A percentile compares a stretch with the other conserved stretches of the same genome.
phyloP scores from a whole-genome alignment of 2,797 vertebrate genomes.

The Anniella stebbinsi region DNA sequence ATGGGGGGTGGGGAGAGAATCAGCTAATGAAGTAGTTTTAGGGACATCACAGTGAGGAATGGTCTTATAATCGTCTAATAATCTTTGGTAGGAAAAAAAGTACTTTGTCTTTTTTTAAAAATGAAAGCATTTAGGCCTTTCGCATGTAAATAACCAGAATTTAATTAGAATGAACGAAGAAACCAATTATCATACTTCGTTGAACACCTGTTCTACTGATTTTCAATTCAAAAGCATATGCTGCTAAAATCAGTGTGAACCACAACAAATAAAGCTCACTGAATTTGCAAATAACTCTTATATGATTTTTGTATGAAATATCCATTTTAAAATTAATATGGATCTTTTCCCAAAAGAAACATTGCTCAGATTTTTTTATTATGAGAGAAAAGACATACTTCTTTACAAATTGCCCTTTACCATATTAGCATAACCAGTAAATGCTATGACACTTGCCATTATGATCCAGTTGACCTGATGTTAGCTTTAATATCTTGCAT shows the following conservation, averaged over 20 bases:
- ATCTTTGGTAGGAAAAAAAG: constrained; percentile 59
- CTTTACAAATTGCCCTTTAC: constrained; percentile 52
- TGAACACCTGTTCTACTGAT: constrained; percentile 81
- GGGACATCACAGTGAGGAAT: constrained; percentile 75
- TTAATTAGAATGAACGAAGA: constrained; percentile 80
- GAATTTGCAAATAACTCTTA: constrained; percentile 68
- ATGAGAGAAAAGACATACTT: constrained; percentile 36
- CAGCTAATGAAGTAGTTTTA: constrained; percentile 76
- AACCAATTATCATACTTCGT: constrained; percentile 80
- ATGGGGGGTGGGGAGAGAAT: constrained; percentile 46
- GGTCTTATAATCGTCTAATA: constrained; percentile 73
- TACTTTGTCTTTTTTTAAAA: constrained; percentile 68
- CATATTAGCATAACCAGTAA: constrained; percentile 23
- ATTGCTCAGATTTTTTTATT: constrained; percentile 30
- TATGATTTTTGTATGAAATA: constrained; percentile 58
- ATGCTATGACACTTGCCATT: constrained; percentile 52
- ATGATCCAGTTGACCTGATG: constrained; percentile 47
- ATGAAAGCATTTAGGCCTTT: constrained; percentile 79
- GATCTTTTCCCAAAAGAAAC: constrained; percentile 14
- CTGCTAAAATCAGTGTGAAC: constrained; percentile 78
- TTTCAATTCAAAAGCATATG: constrained; percentile 78
- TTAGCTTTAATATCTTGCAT: constrained; percentile 39
- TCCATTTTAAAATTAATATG: constrained; percentile 48
- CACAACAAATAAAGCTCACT: constrained; percentile 71
- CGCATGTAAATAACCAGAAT: constrained; percentile 81